Conservation (phyloP, 2,888 invertebrate species). For the Osmoderma eremita region DNA sequence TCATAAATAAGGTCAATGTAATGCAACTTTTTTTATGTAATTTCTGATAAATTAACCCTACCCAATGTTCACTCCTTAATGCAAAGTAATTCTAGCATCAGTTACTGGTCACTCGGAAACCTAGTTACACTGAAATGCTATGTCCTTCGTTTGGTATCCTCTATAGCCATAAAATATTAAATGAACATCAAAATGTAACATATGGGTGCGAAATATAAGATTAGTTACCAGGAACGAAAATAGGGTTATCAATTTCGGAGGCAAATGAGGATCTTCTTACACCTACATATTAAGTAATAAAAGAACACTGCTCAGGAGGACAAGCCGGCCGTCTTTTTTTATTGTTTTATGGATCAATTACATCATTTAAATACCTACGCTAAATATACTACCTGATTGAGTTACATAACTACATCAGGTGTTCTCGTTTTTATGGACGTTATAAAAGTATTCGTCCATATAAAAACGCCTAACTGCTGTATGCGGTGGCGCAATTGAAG, state of each 20-base stretch:
- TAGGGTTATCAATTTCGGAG: slow-evolving; percentile 32
- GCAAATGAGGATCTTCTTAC: slow-evolving; percentile 37
- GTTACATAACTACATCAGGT: slow-evolving; percentile 41
- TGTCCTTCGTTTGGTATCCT: too few relatives aligned
- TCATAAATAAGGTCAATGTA: too few relatives aligned
- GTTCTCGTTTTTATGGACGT: slow-evolving; percentile 37
- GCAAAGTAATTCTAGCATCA: too few relatives aligned
- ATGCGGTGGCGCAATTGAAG: slow-evolving; percentile 36
- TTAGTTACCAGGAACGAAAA: slow-evolving; percentile 9
- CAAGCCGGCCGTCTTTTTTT: slow-evolving; percentile 38
- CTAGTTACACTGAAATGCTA: too few relatives aligned
- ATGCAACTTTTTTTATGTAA: too few relatives aligned
- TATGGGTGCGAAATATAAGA: slow-evolving; percentile 34
- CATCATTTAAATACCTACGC: slow-evolving; percentile 43
- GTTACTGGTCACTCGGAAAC: too few relatives aligned
- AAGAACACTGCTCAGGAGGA: slow-evolving; percentile 30
- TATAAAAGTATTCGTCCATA: slow-evolving; percentile 37
- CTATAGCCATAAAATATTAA: background rate
- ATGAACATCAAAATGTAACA: slow-evolving; percentile 8
- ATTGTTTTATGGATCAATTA: slow-evolving; percentile 45
- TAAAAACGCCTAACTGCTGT: slow-evolving; percentile 36
- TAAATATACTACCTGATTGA: slow-evolving; percentile 42
- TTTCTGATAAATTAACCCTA: too few relatives aligned
- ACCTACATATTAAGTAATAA: slow-evolving; percentile 38
- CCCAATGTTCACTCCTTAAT: too few relatives aligned